Evolutionary conservation across 2,888 invertebrate species (phyloP).

Genomic region (Trachelus iudaicus): DNA sequence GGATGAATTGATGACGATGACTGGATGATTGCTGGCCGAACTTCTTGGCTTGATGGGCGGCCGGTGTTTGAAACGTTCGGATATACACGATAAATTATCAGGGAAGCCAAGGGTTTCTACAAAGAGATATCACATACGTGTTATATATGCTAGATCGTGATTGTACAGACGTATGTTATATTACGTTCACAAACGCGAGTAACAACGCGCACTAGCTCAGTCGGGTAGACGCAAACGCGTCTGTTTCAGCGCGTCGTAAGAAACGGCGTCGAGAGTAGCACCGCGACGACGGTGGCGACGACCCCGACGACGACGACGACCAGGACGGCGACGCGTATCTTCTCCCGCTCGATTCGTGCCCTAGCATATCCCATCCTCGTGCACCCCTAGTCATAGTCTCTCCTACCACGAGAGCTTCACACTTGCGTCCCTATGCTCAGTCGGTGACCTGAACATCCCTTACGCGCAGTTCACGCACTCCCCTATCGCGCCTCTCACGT

Average conservation of each 20-base stretch:
- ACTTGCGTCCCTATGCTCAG: neutral
- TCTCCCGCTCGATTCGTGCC: constrained; percentile 20
- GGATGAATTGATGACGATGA: neutral
- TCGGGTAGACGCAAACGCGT: neutral
- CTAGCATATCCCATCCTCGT: constrained; percentile 9
- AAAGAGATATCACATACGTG: neutral
- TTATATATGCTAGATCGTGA: neutral
- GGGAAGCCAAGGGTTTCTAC: neutral
- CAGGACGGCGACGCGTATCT: constrained; percentile 13
- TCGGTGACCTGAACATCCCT: neutral
- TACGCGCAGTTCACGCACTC: neutral
- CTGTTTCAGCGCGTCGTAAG: neutral
- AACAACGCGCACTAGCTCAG: neutral
- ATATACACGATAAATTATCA: neutral
- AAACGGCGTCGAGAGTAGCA: constrained; percentile 17
- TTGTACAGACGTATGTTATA: neutral
- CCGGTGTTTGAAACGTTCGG: neutral
- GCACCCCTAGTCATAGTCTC: constrained; percentile 17
- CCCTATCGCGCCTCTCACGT: neutral
- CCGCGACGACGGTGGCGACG: constrained; percentile 15
- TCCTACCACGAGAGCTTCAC: neutral
- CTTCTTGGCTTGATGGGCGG: neutral
- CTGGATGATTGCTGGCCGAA: neutral
- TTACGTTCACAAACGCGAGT: neutral
- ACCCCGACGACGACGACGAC: constrained; percentile 14